Evolutionary conservation across 2,113 vertebrate genomes (phyloP).

Genomic region (Pyxicephalus adspersus): DNA sequence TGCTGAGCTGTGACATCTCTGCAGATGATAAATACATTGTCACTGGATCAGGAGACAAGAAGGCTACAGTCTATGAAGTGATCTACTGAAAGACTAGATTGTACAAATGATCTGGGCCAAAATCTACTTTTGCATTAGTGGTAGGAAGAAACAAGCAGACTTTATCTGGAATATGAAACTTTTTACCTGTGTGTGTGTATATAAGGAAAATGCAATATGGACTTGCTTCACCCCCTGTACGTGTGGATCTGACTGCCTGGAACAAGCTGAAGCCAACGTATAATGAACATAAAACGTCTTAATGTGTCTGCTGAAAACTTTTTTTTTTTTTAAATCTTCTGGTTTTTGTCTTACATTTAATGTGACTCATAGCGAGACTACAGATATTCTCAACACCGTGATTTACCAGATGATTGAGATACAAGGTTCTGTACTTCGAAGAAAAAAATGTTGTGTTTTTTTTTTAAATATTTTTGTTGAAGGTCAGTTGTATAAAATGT

Average conservation of each 20-base stretch:
- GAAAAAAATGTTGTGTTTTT: conserved; percentile 69
- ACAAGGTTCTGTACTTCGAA: conserved; percentile 71
- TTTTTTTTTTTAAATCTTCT: conserved; percentile 58
- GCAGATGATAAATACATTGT: conserved; percentile 87
- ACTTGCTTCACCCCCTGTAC: conserved; percentile 51
- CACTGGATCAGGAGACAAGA: conserved; percentile 86
- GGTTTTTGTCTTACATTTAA: conserved; percentile 46
- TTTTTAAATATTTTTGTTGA: conserved; percentile 82
- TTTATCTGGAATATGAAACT: conserved; percentile 66
- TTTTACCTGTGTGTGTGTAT: conserved; percentile 65
- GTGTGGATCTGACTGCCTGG: conserved; percentile 57
- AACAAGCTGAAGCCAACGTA: conserved; percentile 61
- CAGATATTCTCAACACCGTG: conserved; percentile 67
- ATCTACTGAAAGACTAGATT: conserved; percentile 78
- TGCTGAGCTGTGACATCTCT: conserved; percentile 86
- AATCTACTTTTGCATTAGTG: conserved; percentile 73
- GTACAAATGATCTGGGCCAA: conserved; percentile 76
- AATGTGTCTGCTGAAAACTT: conserved; percentile 65
- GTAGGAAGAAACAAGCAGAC: conserved; percentile 65
- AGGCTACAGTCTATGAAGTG: conserved; percentile 85
- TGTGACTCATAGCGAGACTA: conserved; percentile 62
- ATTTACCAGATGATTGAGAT: conserved; percentile 70
- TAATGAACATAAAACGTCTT: conserved; percentile 62
- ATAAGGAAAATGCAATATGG: conserved; percentile 61
- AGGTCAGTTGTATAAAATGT: conserved; percentile 94